phyloP scores from a whole-genome alignment of 2,888 invertebrate genomes.

The Trichogramma dendrolimi region DNA sequence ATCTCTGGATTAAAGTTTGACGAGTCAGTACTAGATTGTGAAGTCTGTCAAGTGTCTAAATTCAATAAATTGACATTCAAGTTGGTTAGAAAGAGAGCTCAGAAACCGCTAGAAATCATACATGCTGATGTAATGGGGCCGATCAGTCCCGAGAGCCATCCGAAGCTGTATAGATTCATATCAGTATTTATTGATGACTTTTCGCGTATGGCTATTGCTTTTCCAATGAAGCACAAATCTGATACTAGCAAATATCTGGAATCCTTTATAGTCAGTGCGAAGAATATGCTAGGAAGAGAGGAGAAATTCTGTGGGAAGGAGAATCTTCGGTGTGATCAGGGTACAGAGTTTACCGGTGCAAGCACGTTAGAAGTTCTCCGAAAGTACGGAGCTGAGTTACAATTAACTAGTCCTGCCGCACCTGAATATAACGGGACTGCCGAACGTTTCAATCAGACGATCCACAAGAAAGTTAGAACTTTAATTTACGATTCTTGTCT shows the following conservation, averaged over 20 bases:
- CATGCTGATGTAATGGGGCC: too few species aligned
- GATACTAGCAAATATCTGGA: background rate
- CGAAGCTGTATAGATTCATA: too few species aligned
- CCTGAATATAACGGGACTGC: slow-evolving; percentile 27
- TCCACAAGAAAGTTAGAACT: slow-evolving; percentile 23
- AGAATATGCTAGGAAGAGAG: slow-evolving; percentile 7
- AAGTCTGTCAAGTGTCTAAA: too few species aligned
- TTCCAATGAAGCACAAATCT: background rate
- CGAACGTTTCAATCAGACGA: slow-evolving; percentile 27
- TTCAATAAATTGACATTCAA: too few species aligned
- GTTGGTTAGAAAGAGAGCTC: too few species aligned
- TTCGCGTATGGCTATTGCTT: too few species aligned
- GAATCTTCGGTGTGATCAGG: slow-evolving; percentile 25
- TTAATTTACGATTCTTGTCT: slow-evolving; percentile 25
- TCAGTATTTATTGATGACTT: too few species aligned
- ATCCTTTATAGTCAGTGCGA: background rate
- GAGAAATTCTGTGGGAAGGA: slow-evolving; percentile 26
- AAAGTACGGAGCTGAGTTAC: slow-evolving; percentile 7
- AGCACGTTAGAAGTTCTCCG: slow-evolving; percentile 21
- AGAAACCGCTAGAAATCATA: too few species aligned
- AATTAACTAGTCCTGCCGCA: slow-evolving; percentile 1
- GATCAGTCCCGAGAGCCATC: too few species aligned
- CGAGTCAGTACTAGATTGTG: too few species aligned
- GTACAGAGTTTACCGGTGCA: slow-evolving; percentile 28
- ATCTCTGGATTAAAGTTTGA: too few species aligned